Evolutionary conservation across 2,797 vertebrate genomes (phyloP).

Genomic region (Hippoglossus hippoglossus): DNA sequence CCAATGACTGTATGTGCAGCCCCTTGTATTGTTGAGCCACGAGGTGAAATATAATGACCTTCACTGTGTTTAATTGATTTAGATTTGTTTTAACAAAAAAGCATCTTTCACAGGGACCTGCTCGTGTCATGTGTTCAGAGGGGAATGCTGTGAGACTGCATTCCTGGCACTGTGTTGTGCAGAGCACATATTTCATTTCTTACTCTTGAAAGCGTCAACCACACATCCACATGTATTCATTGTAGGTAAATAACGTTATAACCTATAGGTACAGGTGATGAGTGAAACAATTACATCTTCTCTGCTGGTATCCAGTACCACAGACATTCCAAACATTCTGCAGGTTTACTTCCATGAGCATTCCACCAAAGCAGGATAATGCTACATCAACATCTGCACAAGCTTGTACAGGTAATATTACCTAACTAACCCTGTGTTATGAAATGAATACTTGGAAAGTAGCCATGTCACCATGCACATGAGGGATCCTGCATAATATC

Average conservation of each 20-base stretch:
- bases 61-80: neutral
- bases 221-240: neutral
- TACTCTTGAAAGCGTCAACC: slow-evolving; percentile 2
- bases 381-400: neutral
- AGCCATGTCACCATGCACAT: no score
- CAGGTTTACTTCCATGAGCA: neutral
- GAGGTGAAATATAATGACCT: neutral
- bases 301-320: neutral
- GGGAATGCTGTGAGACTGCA: slow-evolving; percentile 70
- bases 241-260: neutral
- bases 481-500: no score
- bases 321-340: neutral
- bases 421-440: no score
- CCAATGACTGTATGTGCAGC: no score
- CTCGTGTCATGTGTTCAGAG: slow-evolving; percentile 1
- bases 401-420: no score
- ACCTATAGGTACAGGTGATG: neutral
- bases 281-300: neutral
- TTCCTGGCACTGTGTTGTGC: slow-evolving; percentile 44
- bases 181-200: neutral
- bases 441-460: no score
- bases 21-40: no score
- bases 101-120: neutral
- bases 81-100: neutral
- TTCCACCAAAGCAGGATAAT: neutral